Evolutionary conservation across 2,888 invertebrate genomes (phyloP), one percentile per base, ranked within the genome.

Genomic region (Agonopterix heracliana): DNA sequence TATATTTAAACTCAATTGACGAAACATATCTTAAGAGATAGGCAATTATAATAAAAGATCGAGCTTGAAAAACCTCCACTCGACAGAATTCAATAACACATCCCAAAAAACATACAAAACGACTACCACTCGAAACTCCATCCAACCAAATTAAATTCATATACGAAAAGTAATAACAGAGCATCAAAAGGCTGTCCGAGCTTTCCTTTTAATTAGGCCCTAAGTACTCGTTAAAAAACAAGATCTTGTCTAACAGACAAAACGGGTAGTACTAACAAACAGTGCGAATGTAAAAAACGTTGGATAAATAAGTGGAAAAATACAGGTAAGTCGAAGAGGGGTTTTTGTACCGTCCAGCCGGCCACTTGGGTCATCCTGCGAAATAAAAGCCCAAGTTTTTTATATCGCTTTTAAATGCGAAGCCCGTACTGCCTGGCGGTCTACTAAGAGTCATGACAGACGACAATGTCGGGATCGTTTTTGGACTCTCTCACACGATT

Each of bases 291-390:
- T 84, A 86, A 85, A 71, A 87, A 87, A 84, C 82, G 81, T 74
- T 74, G 85, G 83, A 84, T 86, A 87, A 88, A 87, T 86, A 87
- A 83, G 87, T 86, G 87, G 88, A 87, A 88, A 88, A 88, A 86
- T 85, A 88, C 88, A 88, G 88, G 88, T 88, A 86, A 84, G 84
- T 86, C 83, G 74, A 78, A 81, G 87, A 85, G 86, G 79, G 81
- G 74, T 81, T 85, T 84, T 85, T 87, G 85, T 87, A 78, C 79
- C 72, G 79, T 69, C 81, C 81, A 82, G 75, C 84, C 81, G 80
- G 86, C 87, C 88, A 88, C 88, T 88, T 87, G 85, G 88, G 87
- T 88, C 87, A 88, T 87, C 87, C 83, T 80, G 84, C 81, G 77
- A 85, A 88, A 87, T 87, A 87, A 88, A 88, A 73, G 78, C 78